phyloP scores from a whole-genome alignment of 2,113 vertebrate species.

The Kryptolebias marmoratus region DNA sequence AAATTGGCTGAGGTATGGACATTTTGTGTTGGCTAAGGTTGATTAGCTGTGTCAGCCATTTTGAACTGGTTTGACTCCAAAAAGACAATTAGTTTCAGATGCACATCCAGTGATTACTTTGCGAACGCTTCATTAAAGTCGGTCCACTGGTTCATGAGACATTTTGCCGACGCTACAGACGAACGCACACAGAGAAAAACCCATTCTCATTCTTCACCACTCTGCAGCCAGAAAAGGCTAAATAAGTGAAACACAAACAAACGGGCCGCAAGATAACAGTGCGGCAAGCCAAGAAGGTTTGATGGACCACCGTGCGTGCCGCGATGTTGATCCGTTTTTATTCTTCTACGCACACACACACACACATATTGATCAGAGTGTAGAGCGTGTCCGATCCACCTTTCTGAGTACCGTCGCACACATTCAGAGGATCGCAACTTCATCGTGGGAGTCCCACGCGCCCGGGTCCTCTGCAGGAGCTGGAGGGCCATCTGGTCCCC shows the following conservation, averaged over 20 bases:
- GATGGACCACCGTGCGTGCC: neutral
- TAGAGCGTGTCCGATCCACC: neutral
- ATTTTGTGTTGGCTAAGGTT: too few species aligned
- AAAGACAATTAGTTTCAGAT: too few species aligned
- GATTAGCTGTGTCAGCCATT: too few species aligned
- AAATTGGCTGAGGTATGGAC: too few species aligned
- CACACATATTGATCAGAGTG: neutral
- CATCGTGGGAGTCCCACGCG: slow-evolving; percentile 45
- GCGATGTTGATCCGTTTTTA: neutral
- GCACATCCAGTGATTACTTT: too few species aligned
- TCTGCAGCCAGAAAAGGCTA: neutral
- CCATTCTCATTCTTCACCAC: neutral
- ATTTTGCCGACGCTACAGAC: too few species aligned
- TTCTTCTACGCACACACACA: neutral
- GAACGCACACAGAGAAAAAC: too few species aligned
- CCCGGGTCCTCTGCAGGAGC: slow-evolving; percentile 55
- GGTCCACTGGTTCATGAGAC: too few species aligned
- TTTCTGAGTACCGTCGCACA: slow-evolving; percentile 1
- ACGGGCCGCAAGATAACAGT: too few species aligned
- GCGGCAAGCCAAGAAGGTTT: neutral
- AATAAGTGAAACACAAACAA: neutral
- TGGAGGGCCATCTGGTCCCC: slow-evolving; percentile 73
- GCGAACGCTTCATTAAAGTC: too few species aligned
- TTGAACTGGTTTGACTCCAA: too few species aligned
- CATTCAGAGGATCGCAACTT: neutral